Evolutionary conservation across 2,113 vertebrate genomes (phyloP).

Genomic region (Brachypteracias leptosomus): DNA sequence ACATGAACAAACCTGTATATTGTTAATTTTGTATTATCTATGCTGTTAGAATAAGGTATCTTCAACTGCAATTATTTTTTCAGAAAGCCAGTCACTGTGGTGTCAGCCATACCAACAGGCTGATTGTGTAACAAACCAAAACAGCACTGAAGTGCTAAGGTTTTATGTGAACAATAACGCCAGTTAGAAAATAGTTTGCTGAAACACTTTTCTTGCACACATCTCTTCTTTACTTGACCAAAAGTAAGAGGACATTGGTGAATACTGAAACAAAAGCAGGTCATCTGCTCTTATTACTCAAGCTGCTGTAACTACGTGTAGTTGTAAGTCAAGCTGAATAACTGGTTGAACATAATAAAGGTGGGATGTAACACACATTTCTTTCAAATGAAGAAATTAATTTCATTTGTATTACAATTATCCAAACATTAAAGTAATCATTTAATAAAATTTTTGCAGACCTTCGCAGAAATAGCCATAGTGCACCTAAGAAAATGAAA

Average conservation of each 20-base stretch:
- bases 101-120: constrained; percentile 19
- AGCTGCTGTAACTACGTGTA: background rate
- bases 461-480: constrained; percentile 48
- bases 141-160: background rate
- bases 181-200: constrained; percentile 35
- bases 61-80: constrained; percentile 54
- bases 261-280: background rate
- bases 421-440: constrained; percentile 44
- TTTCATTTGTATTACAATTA: constrained; percentile 34
- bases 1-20: background rate
- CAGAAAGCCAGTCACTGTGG: constrained; percentile 30
- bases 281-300: background rate
- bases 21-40: constrained; percentile 43
- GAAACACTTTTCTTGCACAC: background rate
- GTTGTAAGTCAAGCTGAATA: background rate
- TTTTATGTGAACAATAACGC: background rate
- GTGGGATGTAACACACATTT: background rate
- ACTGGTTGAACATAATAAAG: background rate
- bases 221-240: background rate
- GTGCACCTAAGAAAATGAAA: constrained; percentile 43
- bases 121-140: background rate
- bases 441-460: constrained; percentile 53
- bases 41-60: constrained; percentile 52
- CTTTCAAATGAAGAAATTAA: constrained; percentile 48
- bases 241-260: background rate